phyloP scores from a whole-genome alignment of 2,797 vertebrate genomes.

The Enteromius mattozi region DNA sequence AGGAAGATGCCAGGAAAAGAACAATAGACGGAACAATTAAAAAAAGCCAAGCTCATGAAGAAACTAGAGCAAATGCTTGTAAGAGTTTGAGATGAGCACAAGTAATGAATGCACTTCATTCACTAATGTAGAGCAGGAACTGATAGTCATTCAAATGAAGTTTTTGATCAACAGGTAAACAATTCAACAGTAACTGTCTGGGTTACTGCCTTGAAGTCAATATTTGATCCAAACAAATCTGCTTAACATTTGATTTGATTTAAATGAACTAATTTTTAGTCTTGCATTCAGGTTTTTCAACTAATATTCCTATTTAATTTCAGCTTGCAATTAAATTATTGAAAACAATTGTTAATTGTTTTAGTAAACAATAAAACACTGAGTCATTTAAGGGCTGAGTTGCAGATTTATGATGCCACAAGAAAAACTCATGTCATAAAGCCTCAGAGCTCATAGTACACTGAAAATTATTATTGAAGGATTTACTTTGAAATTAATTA shows the following conservation, averaged over 20 bases:
- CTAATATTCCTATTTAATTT: background rate
- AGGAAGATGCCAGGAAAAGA: slow-evolving; percentile 58
- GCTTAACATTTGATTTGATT: too few relatives aligned
- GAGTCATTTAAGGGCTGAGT: background rate
- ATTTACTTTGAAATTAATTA: background rate
- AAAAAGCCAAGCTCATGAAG: background rate
- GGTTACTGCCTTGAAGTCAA: background rate
- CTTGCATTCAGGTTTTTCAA: background rate
- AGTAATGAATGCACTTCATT: background rate
- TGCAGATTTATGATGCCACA: background rate
- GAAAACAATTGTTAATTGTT: background rate
- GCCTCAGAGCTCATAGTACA: background rate
- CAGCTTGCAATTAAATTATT: background rate
- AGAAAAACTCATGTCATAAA: background rate
- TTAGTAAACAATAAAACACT: background rate
- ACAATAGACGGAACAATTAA: background rate
- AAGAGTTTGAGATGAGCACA: background rate
- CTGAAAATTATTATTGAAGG: background rate
- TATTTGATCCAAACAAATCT: background rate
- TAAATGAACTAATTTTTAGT: too few relatives aligned
- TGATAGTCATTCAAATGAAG: background rate
- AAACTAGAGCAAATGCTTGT: background rate
- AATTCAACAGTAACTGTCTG: background rate
- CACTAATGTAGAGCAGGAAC: background rate
- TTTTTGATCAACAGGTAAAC: background rate